Evolutionary conservation across 1,140 invertebrate genomes (phyloP), one percentile per base, ranked within the genome.

Genomic region (Rhagoletis pomonella): DNA sequence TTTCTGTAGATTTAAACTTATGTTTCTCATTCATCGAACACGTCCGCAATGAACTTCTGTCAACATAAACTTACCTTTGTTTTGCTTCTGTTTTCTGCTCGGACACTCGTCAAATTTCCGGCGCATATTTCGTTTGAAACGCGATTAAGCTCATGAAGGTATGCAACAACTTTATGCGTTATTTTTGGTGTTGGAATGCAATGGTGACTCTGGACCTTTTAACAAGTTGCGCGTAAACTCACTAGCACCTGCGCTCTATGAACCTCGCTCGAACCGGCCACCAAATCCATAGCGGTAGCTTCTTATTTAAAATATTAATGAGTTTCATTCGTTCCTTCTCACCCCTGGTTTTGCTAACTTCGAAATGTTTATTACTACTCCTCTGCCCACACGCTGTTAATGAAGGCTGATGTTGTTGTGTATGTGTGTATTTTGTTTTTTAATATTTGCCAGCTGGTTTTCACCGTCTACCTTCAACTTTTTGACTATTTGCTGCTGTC

Each of bases 51-150:
- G 42, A 69, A 69, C 39, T 69, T 5, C 42, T 42, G 67, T 14
- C 39, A 6, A 44, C 14, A 69, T 47, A 7, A 5, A 5, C 29
- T 69, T 67, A 9, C 4, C 39, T 67, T 29, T 81, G 6, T 81
- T 55, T 12, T 73, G 0, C n/a, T 81, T 67, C 10, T 67, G 4
- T n/a, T 58, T 7, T 81, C 73, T 81, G 47, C 47, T 47, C n/a
- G 73, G 3, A 4, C 7, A 17, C 17, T 81, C 47, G 73, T 81
- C 73, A 81, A 81, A 81, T 81, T 81, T 81, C 73, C 73, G 73
- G 47, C 47, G 47, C 47, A 81, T 81, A 47, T 81, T 81, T 81
- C 73, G 73, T 50, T n/a, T 29, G 47, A 55, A 81, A 58, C 10
- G 47, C 73, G 2, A 55, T 81, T 81, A 50, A 81, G n/a, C 73